A percentile compares a stretch with the other conserved stretches of the same genome.
Evolutionary conservation across 2,113 vertebrate species (phyloP).

Genomic region (Pterocles orientalis): DNA sequence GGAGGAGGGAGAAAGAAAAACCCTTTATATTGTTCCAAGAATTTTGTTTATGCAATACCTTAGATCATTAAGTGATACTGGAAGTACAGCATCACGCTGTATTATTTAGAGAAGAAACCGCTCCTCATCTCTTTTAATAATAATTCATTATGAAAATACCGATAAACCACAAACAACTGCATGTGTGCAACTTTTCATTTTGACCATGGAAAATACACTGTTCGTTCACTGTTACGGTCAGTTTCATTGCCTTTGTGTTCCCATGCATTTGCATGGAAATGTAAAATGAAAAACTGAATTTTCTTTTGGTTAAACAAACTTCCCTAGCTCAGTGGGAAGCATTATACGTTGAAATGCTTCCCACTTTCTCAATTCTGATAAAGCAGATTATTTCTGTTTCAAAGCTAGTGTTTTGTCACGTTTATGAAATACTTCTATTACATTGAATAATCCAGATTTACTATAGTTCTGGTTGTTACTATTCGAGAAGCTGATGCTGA

Average conservation of each 20-base stretch:
- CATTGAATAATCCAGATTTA: background rate
- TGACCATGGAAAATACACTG: background rate
- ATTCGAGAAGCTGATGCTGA: background rate
- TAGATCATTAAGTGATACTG: background rate
- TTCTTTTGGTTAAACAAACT: background rate
- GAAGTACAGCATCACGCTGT: background rate
- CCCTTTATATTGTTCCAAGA: background rate
- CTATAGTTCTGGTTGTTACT: background rate
- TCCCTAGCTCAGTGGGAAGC: background rate
- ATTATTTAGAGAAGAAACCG: background rate
- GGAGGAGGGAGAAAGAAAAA: background rate
- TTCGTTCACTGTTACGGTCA: background rate
- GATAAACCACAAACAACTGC: accelerated
- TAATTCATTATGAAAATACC: background rate
- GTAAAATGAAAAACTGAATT: background rate
- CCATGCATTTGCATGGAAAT: background rate
- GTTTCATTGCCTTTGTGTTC: background rate
- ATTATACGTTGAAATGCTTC: background rate
- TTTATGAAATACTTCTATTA: background rate
- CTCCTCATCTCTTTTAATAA: background rate
- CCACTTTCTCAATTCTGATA: background rate
- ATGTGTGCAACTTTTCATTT: background rate
- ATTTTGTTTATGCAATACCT: background rate
- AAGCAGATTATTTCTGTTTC: background rate
- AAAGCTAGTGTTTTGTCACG: background rate